A percentile compares a stretch with the other conserved stretches of the same genome.
Evolutionary conservation across 1,140 invertebrate genomes (phyloP).

Genomic region (Orius laevigatus): DNA sequence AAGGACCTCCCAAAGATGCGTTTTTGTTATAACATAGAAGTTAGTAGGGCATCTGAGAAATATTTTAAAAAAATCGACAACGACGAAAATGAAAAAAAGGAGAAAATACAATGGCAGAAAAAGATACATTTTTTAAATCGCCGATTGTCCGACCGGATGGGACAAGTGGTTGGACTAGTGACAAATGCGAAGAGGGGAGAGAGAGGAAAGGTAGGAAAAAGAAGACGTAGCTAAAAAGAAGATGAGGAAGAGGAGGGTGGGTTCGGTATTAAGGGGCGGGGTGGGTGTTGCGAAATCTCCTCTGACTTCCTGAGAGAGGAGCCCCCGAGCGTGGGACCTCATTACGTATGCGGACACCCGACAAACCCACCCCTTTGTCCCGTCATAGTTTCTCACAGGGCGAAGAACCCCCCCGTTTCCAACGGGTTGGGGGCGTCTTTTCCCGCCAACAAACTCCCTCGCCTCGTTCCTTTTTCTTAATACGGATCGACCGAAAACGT

Average conservation of each 20-base stretch:
- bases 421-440: constrained; percentile 1
- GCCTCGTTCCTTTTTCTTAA: neutral
- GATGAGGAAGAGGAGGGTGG: neutral
- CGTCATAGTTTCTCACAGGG: no score
- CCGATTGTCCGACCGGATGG: no score
- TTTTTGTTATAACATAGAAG: no score
- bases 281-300: neutral
- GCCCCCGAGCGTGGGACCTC: constrained; percentile 1
- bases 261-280: neutral
- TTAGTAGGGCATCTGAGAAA: no score
- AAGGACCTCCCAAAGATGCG: no score
- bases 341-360: neutral
- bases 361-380: neutral
- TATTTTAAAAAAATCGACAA: no score
- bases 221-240: neutral
- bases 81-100: no score
- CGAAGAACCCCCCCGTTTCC: neutral
- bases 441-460: neutral
- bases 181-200: neutral
- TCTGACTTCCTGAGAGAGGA: neutral
- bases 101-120: no score
- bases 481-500: neutral
- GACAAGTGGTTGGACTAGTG: neutral
- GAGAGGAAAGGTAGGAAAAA: neutral
- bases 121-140: no score